These are phyloP conservation scores for Elanus axillaris DNA, from an alignment of 2,113 vertebrate species.

Conservation along the genomic window DNA sequence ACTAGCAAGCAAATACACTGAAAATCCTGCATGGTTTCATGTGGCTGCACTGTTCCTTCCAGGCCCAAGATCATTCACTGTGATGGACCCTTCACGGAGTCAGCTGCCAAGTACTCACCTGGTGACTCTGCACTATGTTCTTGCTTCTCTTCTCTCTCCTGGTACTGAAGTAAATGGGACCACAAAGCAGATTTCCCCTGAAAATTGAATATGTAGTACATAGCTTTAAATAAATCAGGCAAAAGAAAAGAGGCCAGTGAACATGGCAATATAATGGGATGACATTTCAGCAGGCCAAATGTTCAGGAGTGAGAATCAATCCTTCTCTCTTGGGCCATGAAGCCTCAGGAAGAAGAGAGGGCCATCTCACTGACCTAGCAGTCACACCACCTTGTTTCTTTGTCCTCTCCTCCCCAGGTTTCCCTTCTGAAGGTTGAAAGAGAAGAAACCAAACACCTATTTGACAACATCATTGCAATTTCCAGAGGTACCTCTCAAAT, in stretches of 20 bases:
- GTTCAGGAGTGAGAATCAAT: background rate
- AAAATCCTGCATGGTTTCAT: no score
- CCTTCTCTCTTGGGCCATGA: background rate
- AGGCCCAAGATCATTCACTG: background rate
- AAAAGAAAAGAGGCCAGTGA: background rate
- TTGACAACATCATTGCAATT: background rate
- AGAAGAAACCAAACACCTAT: background rate
- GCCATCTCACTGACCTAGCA: background rate
- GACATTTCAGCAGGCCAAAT: background rate
- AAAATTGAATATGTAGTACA: background rate
- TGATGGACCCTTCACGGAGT: background rate
- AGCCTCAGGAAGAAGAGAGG: background rate
- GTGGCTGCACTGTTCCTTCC: background rate
- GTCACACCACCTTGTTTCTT: background rate
- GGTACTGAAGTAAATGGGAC: slow-evolving; percentile 95
- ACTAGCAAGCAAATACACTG: no score
- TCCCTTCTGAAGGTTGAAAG: background rate
- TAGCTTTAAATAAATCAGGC: background rate
- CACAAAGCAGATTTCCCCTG: slow-evolving; percentile 96
- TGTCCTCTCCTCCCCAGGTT: background rate
- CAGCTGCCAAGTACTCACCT: slow-evolving; percentile 70
- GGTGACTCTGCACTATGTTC: slow-evolving; percentile 81
- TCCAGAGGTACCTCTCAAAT: background rate
- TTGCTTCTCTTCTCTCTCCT: slow-evolving; percentile 86
- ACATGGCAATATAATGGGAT: background rate